Evolutionary conservation across 2,113 vertebrate genomes (phyloP), one percentile per base, ranked within the genome.

Genomic region (Amblyopsis rosae): DNA sequence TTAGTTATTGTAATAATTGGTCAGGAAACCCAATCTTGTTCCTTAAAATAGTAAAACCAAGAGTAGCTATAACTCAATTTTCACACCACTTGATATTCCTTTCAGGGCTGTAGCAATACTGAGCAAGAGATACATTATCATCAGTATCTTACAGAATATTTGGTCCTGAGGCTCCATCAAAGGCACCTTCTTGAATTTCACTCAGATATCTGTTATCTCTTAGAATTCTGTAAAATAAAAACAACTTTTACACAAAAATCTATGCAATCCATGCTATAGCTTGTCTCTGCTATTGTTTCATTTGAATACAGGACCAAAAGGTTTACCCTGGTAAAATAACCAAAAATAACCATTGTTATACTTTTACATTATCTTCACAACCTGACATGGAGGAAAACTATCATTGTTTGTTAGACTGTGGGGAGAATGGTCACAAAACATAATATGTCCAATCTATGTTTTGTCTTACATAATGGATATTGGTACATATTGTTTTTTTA

Each of bases 81-180:
- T 50, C 48, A 50, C 48, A 50, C 10, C 48, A 50, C 2, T 50
- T 11, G 11, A 50, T 50, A 50, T 50, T 50, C 19, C 26, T 47
- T 49, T 4, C 6, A 4, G 12, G 26, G 56, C 11, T 17, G 56
- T 19, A 32, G 56, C 10, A 58, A 58, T 12, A 12, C 56, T 12
- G 19, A 33, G 56, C 19, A 12, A 32, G 17, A 58, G 2, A 9
- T 65, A 41, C 12, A 65, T 35, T 6, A 53, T 53, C 51, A 32
- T 8, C 12, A 54, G 7, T 55, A 19, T 95, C 96, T 96, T 88
- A 98, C 95, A 98, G 87, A 59, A 90, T 70, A 19, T 77, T 93
- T 2, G 95, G 96, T 76, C 95, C 96, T 0, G 67, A 88, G 62
- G 95, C 93, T 51, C 95, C 96, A 81, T 79, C 88, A 79, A 98